Percentiles rank a stretch among this genome's conserved stretches.
phyloP scores from a whole-genome alignment of 2,797 vertebrate genomes.

The Masticophis lateralis region DNA sequence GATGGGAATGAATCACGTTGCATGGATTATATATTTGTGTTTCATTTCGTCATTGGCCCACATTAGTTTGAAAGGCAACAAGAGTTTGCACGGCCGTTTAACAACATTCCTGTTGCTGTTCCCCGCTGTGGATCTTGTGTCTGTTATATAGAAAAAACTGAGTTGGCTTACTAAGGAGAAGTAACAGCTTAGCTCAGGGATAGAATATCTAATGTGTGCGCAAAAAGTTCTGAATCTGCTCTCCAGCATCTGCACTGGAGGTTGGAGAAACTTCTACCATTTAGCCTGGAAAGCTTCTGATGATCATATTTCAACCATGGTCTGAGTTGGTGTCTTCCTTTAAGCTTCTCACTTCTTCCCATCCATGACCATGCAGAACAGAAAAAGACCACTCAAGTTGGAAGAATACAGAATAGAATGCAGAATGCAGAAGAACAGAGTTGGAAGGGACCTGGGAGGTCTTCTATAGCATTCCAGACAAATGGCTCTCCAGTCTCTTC shows the following conservation, averaged over 20 bases:
- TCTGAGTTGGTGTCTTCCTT: background rate
- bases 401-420: background rate
- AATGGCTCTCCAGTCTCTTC: background rate
- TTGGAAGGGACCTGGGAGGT: background rate
- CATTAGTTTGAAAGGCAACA: slow-evolving; percentile 30
- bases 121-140: slow-evolving; percentile 5
- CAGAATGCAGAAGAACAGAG: background rate
- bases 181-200: background rate
- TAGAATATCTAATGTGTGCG: background rate
- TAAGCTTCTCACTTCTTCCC: background rate
- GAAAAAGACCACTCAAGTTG: background rate
- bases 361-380: background rate
- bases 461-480: background rate
- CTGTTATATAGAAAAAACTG: background rate
- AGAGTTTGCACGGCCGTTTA: slow-evolving; percentile 33
- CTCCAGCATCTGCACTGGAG: background rate
- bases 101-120: background rate
- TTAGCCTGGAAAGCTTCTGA: background rate
- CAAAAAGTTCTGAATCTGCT: background rate
- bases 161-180: background rate
- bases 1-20: slow-evolving; percentile 61
- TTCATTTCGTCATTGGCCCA: slow-evolving; percentile 52
- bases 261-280: background rate
- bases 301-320: background rate
- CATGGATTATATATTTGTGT: slow-evolving; percentile 50